Percentiles rank a stretch among this genome's conserved stretches.
Conservation (phyloP, 1,140 invertebrate species). For the Solenopsis invicta region DNA sequence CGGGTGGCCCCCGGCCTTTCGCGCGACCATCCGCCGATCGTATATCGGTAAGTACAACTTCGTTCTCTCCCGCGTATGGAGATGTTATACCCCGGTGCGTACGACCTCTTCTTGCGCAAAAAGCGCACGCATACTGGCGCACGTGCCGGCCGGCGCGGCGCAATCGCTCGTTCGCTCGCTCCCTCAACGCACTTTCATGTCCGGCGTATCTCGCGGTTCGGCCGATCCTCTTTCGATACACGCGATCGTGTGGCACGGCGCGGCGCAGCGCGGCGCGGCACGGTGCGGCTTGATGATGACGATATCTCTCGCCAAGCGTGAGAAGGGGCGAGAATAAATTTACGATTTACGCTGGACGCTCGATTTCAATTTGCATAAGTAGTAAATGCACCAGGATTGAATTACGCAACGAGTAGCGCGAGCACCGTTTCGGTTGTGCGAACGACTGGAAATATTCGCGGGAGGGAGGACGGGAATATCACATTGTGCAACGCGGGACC, state of each 20-base stretch:
- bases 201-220: constrained; percentile 12
- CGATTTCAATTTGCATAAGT: constrained; percentile 60
- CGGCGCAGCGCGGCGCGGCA: not conserved
- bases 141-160: constrained; percentile 55
- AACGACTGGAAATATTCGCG: constrained; percentile 39
- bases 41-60: constrained; percentile 85
- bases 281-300: constrained; percentile 1
- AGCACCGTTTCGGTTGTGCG: constrained; percentile 16
- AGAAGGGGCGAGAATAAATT: constrained; percentile 47
- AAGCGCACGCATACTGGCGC: constrained; percentile 52
- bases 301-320: constrained; percentile 35
- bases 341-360: constrained; percentile 48
- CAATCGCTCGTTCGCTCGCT: constrained; percentile 40
- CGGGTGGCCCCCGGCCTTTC: constrained; percentile 83
- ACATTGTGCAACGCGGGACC: constrained; percentile 41
- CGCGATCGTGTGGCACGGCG: constrained; percentile 23
- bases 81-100: constrained; percentile 80
- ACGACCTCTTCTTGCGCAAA: constrained; percentile 49
- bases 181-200: not conserved
- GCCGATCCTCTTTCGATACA: constrained; percentile 31
- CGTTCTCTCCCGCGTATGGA: constrained; percentile 81
- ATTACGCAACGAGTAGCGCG: constrained; percentile 57
- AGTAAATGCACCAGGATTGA: constrained; percentile 50
- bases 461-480: not conserved
- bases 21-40: constrained; percentile 82